A percentile compares a stretch with the other conserved stretches of the same genome.
phyloP scores from a whole-genome alignment of 2,888 invertebrate species.

The Microplitis manilae region DNA sequence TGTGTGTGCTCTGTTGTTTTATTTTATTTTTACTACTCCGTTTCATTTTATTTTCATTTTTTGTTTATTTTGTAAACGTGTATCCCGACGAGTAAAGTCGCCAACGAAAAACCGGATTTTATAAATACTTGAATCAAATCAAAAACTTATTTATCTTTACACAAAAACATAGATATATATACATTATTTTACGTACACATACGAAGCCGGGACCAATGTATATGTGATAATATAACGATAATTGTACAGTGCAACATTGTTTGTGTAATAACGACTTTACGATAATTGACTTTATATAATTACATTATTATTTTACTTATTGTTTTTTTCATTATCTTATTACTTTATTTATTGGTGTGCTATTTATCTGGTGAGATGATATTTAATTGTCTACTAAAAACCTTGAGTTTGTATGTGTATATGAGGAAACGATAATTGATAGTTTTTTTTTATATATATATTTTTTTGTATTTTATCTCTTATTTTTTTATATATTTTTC shows the following conservation, averaged over 20 bases:
- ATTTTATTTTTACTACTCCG: conserved; percentile 2
- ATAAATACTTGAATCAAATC: conserved; percentile 23
- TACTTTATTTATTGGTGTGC: background rate
- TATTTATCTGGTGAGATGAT: conserved; percentile 13
- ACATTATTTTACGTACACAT: conserved; percentile 4
- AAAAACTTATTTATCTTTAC: background rate
- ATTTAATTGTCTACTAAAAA: conserved; percentile 20
- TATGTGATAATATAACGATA: conserved; percentile 43
- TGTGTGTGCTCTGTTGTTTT: background rate
- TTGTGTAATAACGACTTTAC: conserved; percentile 29
- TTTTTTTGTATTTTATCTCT: background rate
- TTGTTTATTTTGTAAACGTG: conserved; percentile 13
- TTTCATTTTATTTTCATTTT: conserved; percentile 21
- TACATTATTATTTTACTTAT: conserved; percentile 15
- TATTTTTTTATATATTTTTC: conserved; percentile 51
- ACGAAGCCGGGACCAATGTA: conserved; percentile 30
- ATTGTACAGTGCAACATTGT: conserved; percentile 49
- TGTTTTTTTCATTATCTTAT: conserved; percentile 2
- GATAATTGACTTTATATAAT: conserved; percentile 25
- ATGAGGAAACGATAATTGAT: background rate
- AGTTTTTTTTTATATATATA: conserved; percentile 9
- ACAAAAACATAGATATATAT: background rate
- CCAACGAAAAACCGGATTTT: conserved; percentile 34
- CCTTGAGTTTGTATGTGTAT: conserved; percentile 9
- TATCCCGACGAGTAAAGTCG: conserved; percentile 28